Evolutionary conservation across 2,888 invertebrate species (phyloP).

Genomic region (Teleiodes luculella): DNA sequence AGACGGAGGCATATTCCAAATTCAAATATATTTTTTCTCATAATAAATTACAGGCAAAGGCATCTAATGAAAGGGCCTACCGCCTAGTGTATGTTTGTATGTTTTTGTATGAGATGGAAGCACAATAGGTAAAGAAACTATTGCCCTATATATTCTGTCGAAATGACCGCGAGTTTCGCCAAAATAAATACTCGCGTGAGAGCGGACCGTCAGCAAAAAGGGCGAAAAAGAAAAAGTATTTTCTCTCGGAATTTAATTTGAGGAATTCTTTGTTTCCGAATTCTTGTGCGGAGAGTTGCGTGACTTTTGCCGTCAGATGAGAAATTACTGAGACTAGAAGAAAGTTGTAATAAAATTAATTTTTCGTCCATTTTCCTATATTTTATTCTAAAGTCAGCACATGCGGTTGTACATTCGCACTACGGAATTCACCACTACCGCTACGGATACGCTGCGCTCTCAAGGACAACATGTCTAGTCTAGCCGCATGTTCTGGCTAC

Average conservation of each 20-base stretch:
- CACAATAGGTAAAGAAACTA: slow-evolving; percentile 34
- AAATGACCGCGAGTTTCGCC: slow-evolving; percentile 49
- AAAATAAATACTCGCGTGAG: slow-evolving; percentile 44
- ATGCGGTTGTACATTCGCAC: too few species aligned
- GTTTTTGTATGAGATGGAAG: slow-evolving; percentile 28
- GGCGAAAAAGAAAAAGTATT: slow-evolving; percentile 9
- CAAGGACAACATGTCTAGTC: too few species aligned
- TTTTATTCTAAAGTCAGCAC: too few species aligned
- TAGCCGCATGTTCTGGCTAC: too few species aligned
- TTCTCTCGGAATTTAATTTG: slow-evolving; percentile 12
- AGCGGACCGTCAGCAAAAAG: slow-evolving; percentile 34
- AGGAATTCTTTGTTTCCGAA: slow-evolving; percentile 2
- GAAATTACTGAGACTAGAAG: slow-evolving; percentile 8
- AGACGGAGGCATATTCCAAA: slow-evolving; percentile 25
- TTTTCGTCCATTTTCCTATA: too few species aligned
- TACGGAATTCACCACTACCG: too few species aligned
- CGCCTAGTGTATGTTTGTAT: slow-evolving; percentile 27
- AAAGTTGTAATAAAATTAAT: background rate
- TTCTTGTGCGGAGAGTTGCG: slow-evolving; percentile 16
- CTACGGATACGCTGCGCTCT: too few species aligned
- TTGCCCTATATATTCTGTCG: slow-evolving; percentile 48
- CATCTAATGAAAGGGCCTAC: slow-evolving; percentile 44
- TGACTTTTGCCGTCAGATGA: slow-evolving; percentile 11
- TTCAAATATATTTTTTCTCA: slow-evolving; percentile 25
- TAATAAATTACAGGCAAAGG: slow-evolving; percentile 37